Base-by-base conservation (phyloP, 2,113 vertebrate genomes). In the Ia io region DNA sequence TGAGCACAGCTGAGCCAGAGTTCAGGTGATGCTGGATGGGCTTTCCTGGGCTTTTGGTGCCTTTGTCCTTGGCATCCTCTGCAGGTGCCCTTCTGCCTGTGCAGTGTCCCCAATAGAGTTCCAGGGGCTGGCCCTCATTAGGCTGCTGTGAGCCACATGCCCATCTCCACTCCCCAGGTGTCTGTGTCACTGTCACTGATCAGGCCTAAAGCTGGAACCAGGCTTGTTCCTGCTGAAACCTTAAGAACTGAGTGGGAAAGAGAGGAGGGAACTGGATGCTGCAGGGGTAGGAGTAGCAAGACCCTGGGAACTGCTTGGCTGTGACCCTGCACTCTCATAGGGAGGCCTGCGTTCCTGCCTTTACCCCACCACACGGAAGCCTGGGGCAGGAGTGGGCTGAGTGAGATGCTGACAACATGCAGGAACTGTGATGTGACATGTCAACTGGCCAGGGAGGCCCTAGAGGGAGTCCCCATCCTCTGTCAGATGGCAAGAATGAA, bases 211-310 rank as follows among this genome's bases (percentile, higher is more conserved):
- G 74, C 53, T 40, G 25, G 42, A 70, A 11, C 42, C 25, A 17
- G 42, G 32, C 32, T 30, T 23, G 0, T 47, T 32, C 8, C 2
- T 32, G 9, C 47, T 0, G 0, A 9, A 30, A 13, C 44, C 13
- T 2, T 12, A n/a, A 44, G 25, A 11, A 4, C 22, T 1, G 61
- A 44, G 14, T 14, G 53, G 49, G 44, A 44, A 2, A 22, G 49
- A 32, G 40, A 25, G 59, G n/a, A 67, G 18, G 28, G 40, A 49
- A 76, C 9, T 74, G 35, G 51, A 23, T 42, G 3, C 35, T 35
- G 3, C 35, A n/a, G 42, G 82, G 35, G 2, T 8, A 2, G n/a
- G 9, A 40, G 28, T 28, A 25, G 17, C 35, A 0, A n/a, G 53
- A 42, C 61, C 3, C 6, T 17, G 30, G 69, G 40, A 53, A 30